Evolutionary conservation across 2,113 vertebrate species (phyloP).

Genomic region (Eidolon helvum): DNA sequence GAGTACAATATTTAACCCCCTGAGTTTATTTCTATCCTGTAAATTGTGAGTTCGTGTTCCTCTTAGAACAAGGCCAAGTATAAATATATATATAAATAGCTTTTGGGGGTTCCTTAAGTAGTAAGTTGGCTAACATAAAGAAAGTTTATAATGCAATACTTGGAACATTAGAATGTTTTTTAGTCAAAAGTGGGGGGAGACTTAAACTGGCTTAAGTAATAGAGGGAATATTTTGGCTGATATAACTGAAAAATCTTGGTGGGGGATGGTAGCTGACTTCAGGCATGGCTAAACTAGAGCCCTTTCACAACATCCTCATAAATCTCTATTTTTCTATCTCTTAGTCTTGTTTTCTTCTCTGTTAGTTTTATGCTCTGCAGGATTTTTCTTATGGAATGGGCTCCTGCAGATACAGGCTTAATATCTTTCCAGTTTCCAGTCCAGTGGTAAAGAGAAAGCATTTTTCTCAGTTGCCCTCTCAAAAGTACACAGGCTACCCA

Average conservation of each 20-base stretch:
- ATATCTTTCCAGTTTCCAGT: background rate
- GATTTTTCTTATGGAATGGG: background rate
- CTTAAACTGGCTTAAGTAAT: background rate
- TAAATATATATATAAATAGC: background rate
- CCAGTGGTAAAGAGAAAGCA: background rate
- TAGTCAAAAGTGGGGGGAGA: background rate
- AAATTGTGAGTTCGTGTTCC: background rate
- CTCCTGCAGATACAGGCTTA: background rate
- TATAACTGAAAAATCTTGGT: background rate
- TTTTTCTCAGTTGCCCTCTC: background rate
- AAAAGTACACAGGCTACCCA: background rate
- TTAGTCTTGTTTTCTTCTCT: background rate
- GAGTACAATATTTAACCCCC: background rate
- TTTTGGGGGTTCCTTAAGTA: background rate
- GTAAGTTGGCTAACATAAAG: background rate
- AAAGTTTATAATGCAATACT: background rate
- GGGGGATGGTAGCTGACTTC: background rate
- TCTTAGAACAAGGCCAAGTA: background rate
- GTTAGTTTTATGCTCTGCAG: background rate
- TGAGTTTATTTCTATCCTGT: background rate
- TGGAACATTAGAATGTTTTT: background rate
- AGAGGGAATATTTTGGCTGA: background rate
- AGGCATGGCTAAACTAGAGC: background rate
- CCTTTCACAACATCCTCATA: background rate
- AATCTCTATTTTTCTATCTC: background rate